Evolutionary conservation across 2,888 invertebrate genomes (phyloP), one percentile per base, ranked within the genome.

Genomic region (Cephalotes varians): DNA sequence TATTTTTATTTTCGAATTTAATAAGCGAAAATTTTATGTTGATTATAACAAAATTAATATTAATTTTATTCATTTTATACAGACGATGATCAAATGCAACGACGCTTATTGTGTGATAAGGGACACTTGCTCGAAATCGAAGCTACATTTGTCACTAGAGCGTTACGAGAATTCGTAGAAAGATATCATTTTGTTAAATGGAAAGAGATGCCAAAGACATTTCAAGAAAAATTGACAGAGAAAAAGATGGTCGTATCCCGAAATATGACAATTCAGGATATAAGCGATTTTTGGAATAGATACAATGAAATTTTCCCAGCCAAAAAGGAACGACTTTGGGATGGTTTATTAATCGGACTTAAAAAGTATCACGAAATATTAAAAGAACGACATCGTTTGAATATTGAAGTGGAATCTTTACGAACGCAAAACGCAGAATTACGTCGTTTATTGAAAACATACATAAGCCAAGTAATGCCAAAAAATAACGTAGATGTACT

Each of bases 241-340:
- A 93, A 93, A 79, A 94, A 94, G 60, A 90, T 90, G 9, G 96
- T 96, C 0, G 94, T 96, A 1, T 96, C 96, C 0, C 95, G 96
- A 40, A 95, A 95, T 86, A 90, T 97, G 58, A 93, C 93, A 6
- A 90, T 94, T 0, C 94, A 96, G 37, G 96, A 97, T 89, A 96
- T 97, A 34, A 95, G 95, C 10, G 93, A 94, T 1, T 98, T 96
- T 93, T 98, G 98, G 98, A 92, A 95, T 9, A 95, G 96, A 85
- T 97, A 97, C 94, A 95, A 95, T 83, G 95, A 95, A 54, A 93
- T 96, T 9, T 96, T 97, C 88, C 95, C 96, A 0, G 87, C 95
- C 0, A 95, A 96, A 62, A 96, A 96, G 86, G 96, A 96, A 88
- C 95, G 96, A 82, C 94, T 98, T 56, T 98, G 98, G 98, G 96